Evolutionary conservation across 2,113 vertebrate species (phyloP).

Genomic region (Euleptes europaea): DNA sequence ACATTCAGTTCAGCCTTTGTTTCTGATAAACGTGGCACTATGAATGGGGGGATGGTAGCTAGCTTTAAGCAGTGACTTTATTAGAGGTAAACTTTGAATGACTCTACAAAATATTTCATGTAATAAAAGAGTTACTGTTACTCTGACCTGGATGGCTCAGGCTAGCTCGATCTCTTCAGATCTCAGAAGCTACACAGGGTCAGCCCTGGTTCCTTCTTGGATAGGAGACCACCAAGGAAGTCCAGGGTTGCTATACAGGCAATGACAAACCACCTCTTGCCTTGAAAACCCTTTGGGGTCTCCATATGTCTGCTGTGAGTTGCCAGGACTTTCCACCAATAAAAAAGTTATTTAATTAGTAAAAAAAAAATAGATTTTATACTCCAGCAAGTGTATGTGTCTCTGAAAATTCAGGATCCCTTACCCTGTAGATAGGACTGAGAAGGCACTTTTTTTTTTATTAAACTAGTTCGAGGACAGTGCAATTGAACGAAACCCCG

Average conservation of each 20-base stretch:
- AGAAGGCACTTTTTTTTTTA: conserved; percentile 4
- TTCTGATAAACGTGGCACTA: background rate
- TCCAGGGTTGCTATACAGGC: background rate
- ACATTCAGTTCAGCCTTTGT: background rate
- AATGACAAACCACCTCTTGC: no score
- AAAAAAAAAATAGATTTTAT: no score
- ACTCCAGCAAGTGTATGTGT: background rate
- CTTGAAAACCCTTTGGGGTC: no score
- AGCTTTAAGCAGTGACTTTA: background rate
- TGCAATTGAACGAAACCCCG: background rate
- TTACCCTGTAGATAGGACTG: conserved; percentile 18
- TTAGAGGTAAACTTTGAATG: background rate
- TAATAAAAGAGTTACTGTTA: background rate
- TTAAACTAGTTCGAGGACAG: conserved; percentile 16
- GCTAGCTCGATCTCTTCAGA: no score
- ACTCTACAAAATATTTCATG: background rate
- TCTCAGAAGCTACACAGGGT: no score
- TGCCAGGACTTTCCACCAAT: no score
- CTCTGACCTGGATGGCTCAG: no score
- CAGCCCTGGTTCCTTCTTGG: no score
- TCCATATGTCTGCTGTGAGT: no score
- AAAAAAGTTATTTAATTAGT: no score
- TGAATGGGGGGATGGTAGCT: background rate
- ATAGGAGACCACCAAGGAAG: no score
- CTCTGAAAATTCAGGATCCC: background rate